Base-by-base conservation (phyloP, 2,113 vertebrate genomes). In the Cyrtonyx montezumae region DNA sequence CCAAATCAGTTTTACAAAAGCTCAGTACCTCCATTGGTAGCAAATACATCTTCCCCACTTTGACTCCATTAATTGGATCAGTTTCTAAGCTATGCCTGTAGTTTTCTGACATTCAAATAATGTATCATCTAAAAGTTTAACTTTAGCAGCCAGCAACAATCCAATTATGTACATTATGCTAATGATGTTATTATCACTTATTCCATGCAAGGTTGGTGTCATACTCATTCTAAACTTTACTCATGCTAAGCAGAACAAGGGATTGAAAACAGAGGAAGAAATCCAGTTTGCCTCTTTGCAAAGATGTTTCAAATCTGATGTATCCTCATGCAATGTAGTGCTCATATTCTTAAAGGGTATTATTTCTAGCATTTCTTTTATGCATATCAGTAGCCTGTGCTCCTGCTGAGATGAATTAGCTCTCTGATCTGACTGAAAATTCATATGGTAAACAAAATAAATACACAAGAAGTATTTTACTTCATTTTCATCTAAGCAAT, bases 181-280 rank as follows among this genome's bases (percentile, higher is more conserved):
- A 94, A 88, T 88, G 1, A 61, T 75, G 77, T 42, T 88, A 90
- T 94, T 84, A 92, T 78, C 73, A 90, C 74, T 90, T 84, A 61
- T 88, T 81, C 65, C 69, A 51, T 51, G 19, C 34, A 70, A 81
- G 49, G 49, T 80, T 63, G n/a, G 34, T n/a, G 56, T 43, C 66
- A 78, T 30, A 67, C n/a, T 70, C 37, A 42, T 75, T 80, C 61
- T 76, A 55, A 88, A 78, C 68, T 37, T 36, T 25, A 51, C 68
- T 71, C 66, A 79, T 81, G 66, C 23, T 69, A 13, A 88, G 73
- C 22, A 85, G 67, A 77, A 83, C 79, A 83, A 67, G n/a, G 21
- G 32, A 67, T 75, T 95, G 59, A 86, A 88, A 93, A 48, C 51
- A 82, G 58, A 87, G 18, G 34, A 36, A 37, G 34, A 70, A 70